Evolutionary conservation across 2,113 vertebrate species (phyloP).

Genomic region (Oriolus oriolus): DNA sequence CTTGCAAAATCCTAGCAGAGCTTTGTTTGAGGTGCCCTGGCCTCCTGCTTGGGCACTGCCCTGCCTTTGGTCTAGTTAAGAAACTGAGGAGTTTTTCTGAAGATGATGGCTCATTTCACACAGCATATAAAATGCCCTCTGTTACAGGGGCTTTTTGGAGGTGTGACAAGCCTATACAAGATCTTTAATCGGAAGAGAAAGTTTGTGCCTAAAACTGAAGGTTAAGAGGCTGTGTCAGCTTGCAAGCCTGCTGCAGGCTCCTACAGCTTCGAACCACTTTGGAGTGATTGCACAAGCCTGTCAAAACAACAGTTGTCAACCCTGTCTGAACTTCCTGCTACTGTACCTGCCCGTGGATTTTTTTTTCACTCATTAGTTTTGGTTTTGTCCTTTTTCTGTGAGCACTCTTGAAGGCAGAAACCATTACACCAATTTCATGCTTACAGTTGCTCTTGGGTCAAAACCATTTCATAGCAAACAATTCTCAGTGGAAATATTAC

Average conservation of each 20-base stretch:
- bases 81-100: background rate
- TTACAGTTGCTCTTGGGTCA: background rate
- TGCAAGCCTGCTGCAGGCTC: background rate
- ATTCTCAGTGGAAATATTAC: background rate
- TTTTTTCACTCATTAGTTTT: background rate
- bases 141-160: background rate
- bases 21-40: background rate
- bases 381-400: background rate
- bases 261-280: background rate
- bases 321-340: background rate
- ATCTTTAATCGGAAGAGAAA: background rate
- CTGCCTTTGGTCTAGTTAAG: background rate
- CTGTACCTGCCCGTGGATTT: background rate
- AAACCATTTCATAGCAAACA: background rate
- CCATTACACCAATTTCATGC: background rate
- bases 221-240: background rate
- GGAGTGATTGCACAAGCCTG: background rate
- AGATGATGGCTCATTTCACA: background rate
- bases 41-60: background rate
- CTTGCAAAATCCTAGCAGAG: background rate
- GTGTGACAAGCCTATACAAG: background rate
- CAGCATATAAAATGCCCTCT: background rate
- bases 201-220: background rate
- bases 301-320: background rate
- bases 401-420: background rate